These are phyloP conservation scores for Hemiscyllium ocellatum DNA, from an alignment of 2,113 vertebrate genomes.

Conservation along the genomic window DNA sequence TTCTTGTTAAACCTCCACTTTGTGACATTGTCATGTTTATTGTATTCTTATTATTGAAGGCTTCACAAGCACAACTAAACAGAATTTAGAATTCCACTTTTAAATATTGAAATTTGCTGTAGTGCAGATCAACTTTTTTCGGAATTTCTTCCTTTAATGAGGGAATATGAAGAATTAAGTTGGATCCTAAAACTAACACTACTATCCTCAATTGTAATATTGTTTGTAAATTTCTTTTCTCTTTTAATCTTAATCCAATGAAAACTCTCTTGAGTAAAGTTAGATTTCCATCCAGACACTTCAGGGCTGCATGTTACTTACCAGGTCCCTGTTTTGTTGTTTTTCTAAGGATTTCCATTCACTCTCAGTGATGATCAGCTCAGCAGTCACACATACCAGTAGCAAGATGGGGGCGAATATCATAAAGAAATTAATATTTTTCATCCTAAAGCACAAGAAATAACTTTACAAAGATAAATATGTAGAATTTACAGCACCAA, in stretches of 20 bases:
- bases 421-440: constrained; percentile 39
- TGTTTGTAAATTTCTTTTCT: not conserved
- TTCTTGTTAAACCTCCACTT: not conserved
- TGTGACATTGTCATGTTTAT: not conserved
- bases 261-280: not conserved
- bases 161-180: not conserved
- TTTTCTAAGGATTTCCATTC: constrained; percentile 48
- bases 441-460: constrained; percentile 37
- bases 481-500: not conserved
- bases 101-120: not conserved
- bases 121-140: not conserved
- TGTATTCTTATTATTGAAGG: not conserved
- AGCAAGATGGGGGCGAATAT: constrained; percentile 29
- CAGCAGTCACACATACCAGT: constrained; percentile 39
- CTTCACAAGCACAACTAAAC: not conserved
- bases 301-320: constrained; percentile 39
- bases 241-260: not conserved
- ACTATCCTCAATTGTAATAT: not conserved
- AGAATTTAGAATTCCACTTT: not conserved
- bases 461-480: not conserved
- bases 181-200: not conserved
- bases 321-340: constrained; percentile 47
- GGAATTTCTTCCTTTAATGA: not conserved
- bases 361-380: constrained; percentile 42
- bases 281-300: not conserved